These are phyloP conservation scores for Meandrina meandrites DNA, from an alignment of 92 coral and sea anemone genomes.

Conservation along the genomic window DNA sequence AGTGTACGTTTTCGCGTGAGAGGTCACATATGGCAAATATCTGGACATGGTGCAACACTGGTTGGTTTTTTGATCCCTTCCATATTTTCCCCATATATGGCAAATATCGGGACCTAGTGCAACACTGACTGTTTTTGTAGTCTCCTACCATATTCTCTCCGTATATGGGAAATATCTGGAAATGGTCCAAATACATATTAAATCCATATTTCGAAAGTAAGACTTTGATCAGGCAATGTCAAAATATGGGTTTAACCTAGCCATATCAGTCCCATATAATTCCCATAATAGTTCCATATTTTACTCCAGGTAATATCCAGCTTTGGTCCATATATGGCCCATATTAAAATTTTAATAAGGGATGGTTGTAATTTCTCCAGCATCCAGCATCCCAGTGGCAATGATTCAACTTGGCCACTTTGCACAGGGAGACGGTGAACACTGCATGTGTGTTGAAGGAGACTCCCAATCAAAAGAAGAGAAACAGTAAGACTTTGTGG, in stretches of 20 bases:
- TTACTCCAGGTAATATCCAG: constrained; percentile 44
- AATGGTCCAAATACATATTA: too few species aligned
- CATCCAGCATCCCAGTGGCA: constrained; percentile 11
- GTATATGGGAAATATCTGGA: constrained; percentile 47
- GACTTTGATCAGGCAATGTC: too few species aligned
- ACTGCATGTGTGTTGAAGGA: constrained; percentile 31
- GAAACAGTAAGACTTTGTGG: neutral
- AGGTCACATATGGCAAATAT: constrained; percentile 32
- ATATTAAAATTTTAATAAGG: constrained; percentile 39
- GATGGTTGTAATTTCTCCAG: constrained; percentile 29
- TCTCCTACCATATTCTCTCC: constrained; percentile 38
- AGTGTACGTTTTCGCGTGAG: too few species aligned
- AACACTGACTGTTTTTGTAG: neutral
- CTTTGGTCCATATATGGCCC: constrained; percentile 47
- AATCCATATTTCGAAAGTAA: too few species aligned
- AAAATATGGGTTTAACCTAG: constrained; percentile 21
- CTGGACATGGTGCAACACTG: constrained; percentile 33
- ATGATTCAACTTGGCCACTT: constrained; percentile 34
- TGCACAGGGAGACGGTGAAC: constrained; percentile 43
- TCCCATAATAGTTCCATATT: constrained; percentile 33
- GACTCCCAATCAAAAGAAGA: constrained; percentile 26
- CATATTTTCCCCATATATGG: constrained; percentile 36
- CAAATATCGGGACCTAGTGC: constrained; percentile 3
- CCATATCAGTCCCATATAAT: constrained; percentile 38
- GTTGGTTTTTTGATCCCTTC: neutral